These are phyloP conservation scores for Datnioides undecimradiatus DNA, from an alignment of 2,113 vertebrate genomes.

Conservation along the genomic window DNA sequence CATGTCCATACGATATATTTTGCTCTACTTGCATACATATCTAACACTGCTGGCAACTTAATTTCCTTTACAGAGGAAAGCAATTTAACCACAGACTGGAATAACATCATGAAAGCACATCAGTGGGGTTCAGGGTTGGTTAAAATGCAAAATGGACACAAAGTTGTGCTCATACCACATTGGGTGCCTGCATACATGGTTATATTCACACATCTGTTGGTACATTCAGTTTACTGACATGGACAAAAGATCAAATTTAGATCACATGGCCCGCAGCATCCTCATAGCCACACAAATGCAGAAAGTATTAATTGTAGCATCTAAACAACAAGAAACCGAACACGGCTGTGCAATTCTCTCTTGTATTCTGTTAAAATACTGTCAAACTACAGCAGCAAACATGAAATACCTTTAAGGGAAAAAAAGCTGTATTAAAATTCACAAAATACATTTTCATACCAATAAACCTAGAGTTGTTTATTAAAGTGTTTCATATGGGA, in stretches of 20 bases:
- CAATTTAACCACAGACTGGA: no score
- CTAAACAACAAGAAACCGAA: not conserved
- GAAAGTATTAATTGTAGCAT: not conserved
- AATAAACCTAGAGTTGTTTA: constrained; percentile 45
- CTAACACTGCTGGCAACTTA: no score
- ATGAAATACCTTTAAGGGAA: constrained; percentile 2
- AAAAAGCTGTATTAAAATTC: not conserved
- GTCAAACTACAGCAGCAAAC: not conserved
- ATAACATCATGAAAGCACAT: no score
- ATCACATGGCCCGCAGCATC: not conserved
- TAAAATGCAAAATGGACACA: no score
- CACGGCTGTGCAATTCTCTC: not conserved
- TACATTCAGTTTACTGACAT: not conserved
- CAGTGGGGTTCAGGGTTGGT: no score
- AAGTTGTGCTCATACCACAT: not conserved
- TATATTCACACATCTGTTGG: not conserved
- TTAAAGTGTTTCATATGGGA: constrained; percentile 33
- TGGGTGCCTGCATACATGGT: not conserved
- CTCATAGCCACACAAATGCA: not conserved
- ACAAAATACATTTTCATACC: constrained; percentile 41
- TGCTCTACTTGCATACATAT: not conserved
- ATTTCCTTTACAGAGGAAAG: no score
- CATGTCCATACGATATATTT: not conserved
- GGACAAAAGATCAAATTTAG: not conserved
- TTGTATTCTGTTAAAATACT: not conserved